Conservation (phyloP, 1,140 invertebrate genomes). For the Dufourea novaeangliae region DNA sequence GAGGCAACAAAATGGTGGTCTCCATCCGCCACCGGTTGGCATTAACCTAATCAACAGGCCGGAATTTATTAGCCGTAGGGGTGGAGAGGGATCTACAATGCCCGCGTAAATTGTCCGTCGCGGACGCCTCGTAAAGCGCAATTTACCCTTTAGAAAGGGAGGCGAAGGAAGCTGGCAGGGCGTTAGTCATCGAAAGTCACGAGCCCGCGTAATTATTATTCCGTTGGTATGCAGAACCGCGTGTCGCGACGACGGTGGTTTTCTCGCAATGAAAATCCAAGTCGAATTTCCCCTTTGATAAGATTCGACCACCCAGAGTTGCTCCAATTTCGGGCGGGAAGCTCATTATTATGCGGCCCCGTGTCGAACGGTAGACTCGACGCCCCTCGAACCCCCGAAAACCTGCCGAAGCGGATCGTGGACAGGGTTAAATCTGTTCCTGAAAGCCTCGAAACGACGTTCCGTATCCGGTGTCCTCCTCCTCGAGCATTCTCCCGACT, state of each 20-base stretch:
- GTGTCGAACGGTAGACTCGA: background rate
- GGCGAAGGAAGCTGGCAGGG: too few relatives aligned
- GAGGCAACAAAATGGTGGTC: background rate
- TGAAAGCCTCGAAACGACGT: conserved; percentile 44
- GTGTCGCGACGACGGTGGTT: background rate
- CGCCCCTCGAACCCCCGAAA: background rate
- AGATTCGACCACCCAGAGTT: conserved; percentile 22
- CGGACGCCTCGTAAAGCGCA: conserved; percentile 15
- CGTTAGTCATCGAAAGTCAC: background rate
- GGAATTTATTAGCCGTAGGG: conserved; percentile 43
- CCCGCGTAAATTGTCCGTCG: conserved; percentile 21
- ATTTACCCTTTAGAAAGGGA: conserved; percentile 23
- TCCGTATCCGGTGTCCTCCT: conserved; percentile 19
- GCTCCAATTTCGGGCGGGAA: conserved; percentile 49
- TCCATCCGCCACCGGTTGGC: background rate
- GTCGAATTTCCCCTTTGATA: conserved; percentile 37
- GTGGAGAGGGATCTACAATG: too few relatives aligned
- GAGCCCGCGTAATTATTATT: conserved; percentile 28
- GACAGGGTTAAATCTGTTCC: conserved; percentile 49
- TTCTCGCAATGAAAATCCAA: conserved; percentile 33
- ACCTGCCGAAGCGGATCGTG: background rate
- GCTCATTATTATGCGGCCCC: conserved; percentile 42
- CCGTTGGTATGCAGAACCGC: background rate
- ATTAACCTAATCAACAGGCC: conserved; percentile 12
- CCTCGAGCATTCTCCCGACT: background rate